Conservation (phyloP, 2,797 vertebrate genomes). For the Sphaeramia orbicularis region DNA sequence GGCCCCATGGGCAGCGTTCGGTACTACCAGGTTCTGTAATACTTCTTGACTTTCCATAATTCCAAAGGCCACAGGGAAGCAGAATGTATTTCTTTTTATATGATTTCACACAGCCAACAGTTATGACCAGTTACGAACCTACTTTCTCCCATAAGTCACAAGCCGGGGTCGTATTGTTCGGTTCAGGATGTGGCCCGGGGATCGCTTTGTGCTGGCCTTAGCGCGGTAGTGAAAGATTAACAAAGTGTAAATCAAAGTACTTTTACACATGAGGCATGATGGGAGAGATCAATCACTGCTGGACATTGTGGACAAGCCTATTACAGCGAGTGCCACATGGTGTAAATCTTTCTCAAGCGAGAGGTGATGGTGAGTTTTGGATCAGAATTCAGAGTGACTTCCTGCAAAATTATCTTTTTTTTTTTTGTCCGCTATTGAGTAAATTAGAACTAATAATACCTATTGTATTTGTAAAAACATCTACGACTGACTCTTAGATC, state of each 20-base stretch:
- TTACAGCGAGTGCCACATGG: conserved; percentile 63
- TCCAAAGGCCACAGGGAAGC: neutral
- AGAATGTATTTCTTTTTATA: conserved; percentile 48
- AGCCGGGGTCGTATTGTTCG: conserved; percentile 21
- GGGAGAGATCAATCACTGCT: conserved; percentile 66
- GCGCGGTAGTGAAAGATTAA: conserved; percentile 62
- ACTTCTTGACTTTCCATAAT: conserved; percentile 32
- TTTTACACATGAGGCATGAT: conserved; percentile 66
- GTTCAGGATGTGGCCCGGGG: conserved; percentile 12
- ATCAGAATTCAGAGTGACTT: conserved; percentile 45
- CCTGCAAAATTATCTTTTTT: conserved; percentile 25
- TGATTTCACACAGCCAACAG: conserved; percentile 29
- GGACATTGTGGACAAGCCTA: conserved; percentile 65
- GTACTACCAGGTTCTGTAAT: conserved; percentile 10
- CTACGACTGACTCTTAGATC: neutral
- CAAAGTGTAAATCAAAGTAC: conserved; percentile 73
- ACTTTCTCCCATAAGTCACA: conserved; percentile 38
- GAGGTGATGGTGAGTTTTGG: conserved; percentile 25
- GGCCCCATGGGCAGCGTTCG: no score
- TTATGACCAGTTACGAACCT: conserved; percentile 39
- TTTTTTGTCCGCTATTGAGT: no score
- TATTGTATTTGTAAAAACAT: neutral
- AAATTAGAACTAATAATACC: neutral
- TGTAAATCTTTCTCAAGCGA: conserved; percentile 60
- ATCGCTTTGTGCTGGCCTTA: conserved; percentile 3